Percentiles rank a stretch among this genome's conserved stretches.
Conservation (phyloP, 2,113 vertebrate genomes). For the Brachirus orientalis region DNA sequence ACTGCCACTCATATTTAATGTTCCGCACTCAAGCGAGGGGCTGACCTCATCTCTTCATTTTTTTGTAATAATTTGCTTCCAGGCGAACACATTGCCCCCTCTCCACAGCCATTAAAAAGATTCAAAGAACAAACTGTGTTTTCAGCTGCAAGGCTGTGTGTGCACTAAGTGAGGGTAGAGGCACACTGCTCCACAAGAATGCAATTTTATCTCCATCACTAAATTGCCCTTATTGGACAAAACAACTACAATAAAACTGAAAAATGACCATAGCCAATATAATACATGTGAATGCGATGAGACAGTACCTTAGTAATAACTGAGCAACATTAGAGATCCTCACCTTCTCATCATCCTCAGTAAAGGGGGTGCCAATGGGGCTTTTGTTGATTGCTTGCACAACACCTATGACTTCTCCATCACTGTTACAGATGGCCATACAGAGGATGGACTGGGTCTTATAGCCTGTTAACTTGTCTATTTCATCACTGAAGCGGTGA, state of each 20-base stretch:
- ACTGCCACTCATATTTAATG: slow-evolving; percentile 43
- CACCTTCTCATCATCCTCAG: slow-evolving; percentile 85
- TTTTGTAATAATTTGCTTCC: slow-evolving; percentile 33
- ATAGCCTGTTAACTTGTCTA: slow-evolving; percentile 85
- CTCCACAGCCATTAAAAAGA: slow-evolving; percentile 54
- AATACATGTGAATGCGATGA: not conserved
- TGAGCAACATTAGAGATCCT: slow-evolving; percentile 1
- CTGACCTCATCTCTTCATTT: slow-evolving; percentile 40
- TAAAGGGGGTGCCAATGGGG: slow-evolving; percentile 78
- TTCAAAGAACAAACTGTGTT: slow-evolving; percentile 38
- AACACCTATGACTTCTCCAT: slow-evolving; percentile 83
- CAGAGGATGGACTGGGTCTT: slow-evolving; percentile 86
- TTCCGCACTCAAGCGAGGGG: slow-evolving; percentile 21
- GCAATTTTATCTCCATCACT: slow-evolving; percentile 20
- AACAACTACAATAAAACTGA: slow-evolving; percentile 19
- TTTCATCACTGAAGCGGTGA: slow-evolving; percentile 85
- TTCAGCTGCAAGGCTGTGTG: slow-evolving; percentile 5
- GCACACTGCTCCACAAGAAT: slow-evolving; percentile 20
- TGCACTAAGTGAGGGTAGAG: no score
- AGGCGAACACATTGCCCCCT: slow-evolving; percentile 39
- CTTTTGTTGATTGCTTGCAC: slow-evolving; percentile 86
- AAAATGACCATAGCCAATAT: slow-evolving; percentile 9
- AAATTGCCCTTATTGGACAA: slow-evolving; percentile 29
- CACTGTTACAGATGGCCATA: slow-evolving; percentile 83
- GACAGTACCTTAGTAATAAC: not conserved